Evolutionary conservation across 2,797 vertebrate species (phyloP), one percentile per base, ranked within the genome.

Genomic region (Gephyroberyx darwinii): DNA sequence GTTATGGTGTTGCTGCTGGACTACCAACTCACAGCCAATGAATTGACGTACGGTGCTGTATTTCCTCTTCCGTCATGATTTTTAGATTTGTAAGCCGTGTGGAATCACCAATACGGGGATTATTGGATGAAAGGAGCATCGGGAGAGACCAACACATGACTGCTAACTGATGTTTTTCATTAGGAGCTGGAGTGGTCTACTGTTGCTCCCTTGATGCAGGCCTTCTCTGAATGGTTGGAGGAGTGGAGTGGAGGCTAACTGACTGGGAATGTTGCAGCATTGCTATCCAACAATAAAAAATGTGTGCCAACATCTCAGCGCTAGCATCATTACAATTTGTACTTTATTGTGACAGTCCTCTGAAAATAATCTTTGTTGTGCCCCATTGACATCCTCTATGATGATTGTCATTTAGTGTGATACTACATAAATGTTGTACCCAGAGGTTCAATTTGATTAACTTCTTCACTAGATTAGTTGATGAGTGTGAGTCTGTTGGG

Each of bases 141-240:
- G n/a, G 55, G 12, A 51, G 54, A 26, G 5, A 52, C 37, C n/a
- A n/a, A n/a, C n/a, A n/a, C n/a, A n/a, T n/a, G n/a, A n/a, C n/a
- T n/a, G n/a, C n/a, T 48, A 47, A 41, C 57, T 48, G 39, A 67
- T 26, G 62, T 75, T 26, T 71, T 55, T 72, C 17, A 2, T 35
- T 60, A 39, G 2, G 72, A 72, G 69, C 64, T 58, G 52, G 51
- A 68, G 55, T 16, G 5, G 41, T 55, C 33, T 54, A 64, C 48
- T 48, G 37, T 47, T 26, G 48, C 31, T 14, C 37, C 30, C 53
- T 55, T 84, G 61, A 83, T 78, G 22, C 9, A 69, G 55, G 1
- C 2, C 53, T 73, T 68, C 31, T 20, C 16, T 68, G 60, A 83
- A 81, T 90, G 66, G 2, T 48, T 75, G 26, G 26, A 26, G 26